Evolutionary conservation across 1,140 invertebrate genomes (phyloP).

Genomic region (Tenebrio molitor): DNA sequence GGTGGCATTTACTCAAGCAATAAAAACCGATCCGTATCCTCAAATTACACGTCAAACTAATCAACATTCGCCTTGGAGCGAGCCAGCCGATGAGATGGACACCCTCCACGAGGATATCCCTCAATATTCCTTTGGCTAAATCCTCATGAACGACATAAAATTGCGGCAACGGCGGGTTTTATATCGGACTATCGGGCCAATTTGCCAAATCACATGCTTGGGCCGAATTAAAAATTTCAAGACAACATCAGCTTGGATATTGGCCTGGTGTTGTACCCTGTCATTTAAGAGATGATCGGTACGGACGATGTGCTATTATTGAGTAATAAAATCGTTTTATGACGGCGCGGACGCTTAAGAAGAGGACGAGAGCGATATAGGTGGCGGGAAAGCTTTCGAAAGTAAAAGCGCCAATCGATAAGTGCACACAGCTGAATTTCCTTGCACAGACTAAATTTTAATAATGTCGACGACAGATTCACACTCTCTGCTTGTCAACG

Average conservation of each 20-base stretch:
- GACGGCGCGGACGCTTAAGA: constrained; percentile 32
- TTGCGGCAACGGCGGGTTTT: constrained; percentile 17
- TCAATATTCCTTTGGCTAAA: neutral
- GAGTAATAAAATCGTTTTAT: constrained; percentile 41
- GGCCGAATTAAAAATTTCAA: constrained; percentile 27
- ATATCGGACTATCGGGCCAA: constrained; percentile 11
- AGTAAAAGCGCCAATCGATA: constrained; percentile 32
- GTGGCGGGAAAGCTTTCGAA: constrained; percentile 15
- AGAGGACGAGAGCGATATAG: constrained; percentile 16
- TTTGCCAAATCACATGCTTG: constrained; percentile 35
- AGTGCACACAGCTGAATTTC: constrained; percentile 3
- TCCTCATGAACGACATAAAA: constrained; percentile 22
- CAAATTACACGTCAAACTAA: constrained; percentile 29
- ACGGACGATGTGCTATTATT: constrained; percentile 38
- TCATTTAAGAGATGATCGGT: constrained; percentile 36
- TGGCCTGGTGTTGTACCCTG: constrained; percentile 22
- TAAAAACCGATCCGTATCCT: constrained; percentile 27
- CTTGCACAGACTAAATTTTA: neutral
- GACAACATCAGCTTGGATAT: constrained; percentile 15
- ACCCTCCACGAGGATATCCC: neutral
- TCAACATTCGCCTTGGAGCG: constrained; percentile 31
- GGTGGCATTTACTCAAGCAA: constrained; percentile 28
- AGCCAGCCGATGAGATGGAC: constrained; percentile 1
- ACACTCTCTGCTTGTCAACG: too few species aligned
- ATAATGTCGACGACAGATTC: neutral